Base-by-base conservation (phyloP, 2,888 invertebrate species). In the Habroteleia sp. region DNA sequence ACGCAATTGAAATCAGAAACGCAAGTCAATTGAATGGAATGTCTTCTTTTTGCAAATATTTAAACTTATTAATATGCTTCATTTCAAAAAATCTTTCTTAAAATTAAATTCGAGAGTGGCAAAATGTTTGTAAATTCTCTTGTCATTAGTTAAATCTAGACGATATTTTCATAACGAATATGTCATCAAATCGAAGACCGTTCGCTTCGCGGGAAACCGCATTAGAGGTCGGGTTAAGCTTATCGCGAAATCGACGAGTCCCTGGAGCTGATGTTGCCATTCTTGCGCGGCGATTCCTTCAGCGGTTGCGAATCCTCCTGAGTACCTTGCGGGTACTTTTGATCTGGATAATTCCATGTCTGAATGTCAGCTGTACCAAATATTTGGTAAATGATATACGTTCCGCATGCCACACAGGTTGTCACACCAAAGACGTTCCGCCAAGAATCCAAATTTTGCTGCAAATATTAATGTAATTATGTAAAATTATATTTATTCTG, bases 351-450 rank as follows among this genome's bases (percentile, higher is more conserved):
- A 80, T 91, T 91, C 91, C 91, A 91, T 2, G 90, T 79, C 77
- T 91, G 91, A 63, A 92, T 76, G 37, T 93, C 91, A 14, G 91
- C 92, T 0, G 93, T 93, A 2, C 93, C 93, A 85, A 91, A 93
- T 37, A 93, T 89, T 87, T 93, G 93, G 82, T 91, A 93, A 41
- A 92, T 89, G 0, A 91, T 78, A 82, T 93, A 93, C 0, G 93
- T 93, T 7, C 89, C 87, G 50, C 92, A 90, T 0, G 92, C 90
- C 4, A 93, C 91, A 37, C 90, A 88, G 1, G 92, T 90, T n/a
- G 93, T 90, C 23, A 92, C 89, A 48, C 90, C 91, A 81, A 93
- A 93, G n/a, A 93, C 92, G 52, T 88, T 90, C 56, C 92, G 89
- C 93, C 93, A 93, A 41, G 92, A 91, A 2, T 79, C 88, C 63